phyloP scores from a whole-genome alignment of 2,888 invertebrate species.

The Conomelus anceps region DNA sequence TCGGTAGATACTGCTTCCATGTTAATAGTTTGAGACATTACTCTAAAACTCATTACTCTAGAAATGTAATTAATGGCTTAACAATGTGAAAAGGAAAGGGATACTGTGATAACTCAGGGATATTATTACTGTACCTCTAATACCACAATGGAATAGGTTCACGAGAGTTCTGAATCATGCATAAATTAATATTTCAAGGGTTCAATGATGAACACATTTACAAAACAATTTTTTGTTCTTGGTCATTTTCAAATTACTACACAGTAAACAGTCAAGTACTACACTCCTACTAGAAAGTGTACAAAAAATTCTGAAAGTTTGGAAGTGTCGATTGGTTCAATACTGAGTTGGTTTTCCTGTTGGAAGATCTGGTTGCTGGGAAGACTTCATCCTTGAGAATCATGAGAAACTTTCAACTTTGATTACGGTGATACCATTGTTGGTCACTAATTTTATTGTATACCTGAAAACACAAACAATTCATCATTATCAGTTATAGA shows the following conservation, averaged over 20 bases:
- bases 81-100: too few species aligned
- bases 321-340: neutral
- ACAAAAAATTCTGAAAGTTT: neutral
- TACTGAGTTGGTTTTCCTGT: neutral
- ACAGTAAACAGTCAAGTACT: neutral
- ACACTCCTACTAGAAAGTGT: neutral
- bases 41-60: too few species aligned
- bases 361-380: neutral
- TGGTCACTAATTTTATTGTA: neutral
- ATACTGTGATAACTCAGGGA: too few species aligned
- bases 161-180: neutral
- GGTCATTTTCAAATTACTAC: neutral
- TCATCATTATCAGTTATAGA: too few species aligned
- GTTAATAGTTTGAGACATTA: too few species aligned
- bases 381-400: neutral
- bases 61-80: too few species aligned
- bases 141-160: neutral
- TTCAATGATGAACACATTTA: neutral
- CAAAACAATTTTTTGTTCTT: neutral
- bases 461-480: neutral
- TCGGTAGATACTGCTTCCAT: too few species aligned
- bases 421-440: neutral
- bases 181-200: neutral
- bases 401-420: neutral
- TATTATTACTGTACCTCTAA: neutral